Evolutionary conservation across 1,140 invertebrate species (phyloP), one percentile per base, ranked within the genome.

Genomic region (Cherax quadricarinatus): DNA sequence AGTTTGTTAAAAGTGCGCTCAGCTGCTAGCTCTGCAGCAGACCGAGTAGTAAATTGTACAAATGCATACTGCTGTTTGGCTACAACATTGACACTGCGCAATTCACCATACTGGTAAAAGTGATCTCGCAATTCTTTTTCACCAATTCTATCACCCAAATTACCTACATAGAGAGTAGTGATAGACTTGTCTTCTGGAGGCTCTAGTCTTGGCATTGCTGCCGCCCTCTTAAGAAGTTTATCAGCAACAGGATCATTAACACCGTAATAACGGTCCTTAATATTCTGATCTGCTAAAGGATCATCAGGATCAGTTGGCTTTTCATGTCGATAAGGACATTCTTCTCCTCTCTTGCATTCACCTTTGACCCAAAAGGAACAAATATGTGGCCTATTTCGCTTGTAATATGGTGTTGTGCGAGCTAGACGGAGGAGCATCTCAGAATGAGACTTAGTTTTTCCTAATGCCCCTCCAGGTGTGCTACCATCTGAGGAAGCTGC

Each of bases 291-390:
- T 21, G 98, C 98, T 4, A 99, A 95, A 12, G 99, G 99, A 96
- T 99, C 99, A 95, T 99, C 99, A 1, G 99, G 99, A 96, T 99
- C 99, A 30, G 98, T 99, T 3, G 99, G 99, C 94, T 99, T 99
- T 95, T 99, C 99, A 94, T 99, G 99, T 41, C 99, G 96, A 95
- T 99, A 99, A 0, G 99, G 99, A 96, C 99, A 99, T 95, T 99
- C 99, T 96, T 99, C 99, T 21, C 99, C 99, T 95, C 99, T 96
- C 94, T 99, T 97, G 95, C 99, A 99, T 95, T 99, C 99, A 1
- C 99, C 99, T 96, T 99, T 99, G 0, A 99, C 99, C 98, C 99
- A 99, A 95, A 99, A 99, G 0, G 99, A 99, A 95, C 99, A 99
- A 79, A 99, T 99, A 95, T 99, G 99, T 0, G 99, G 99, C 94